phyloP scores from a whole-genome alignment of 2,888 invertebrate genomes.

The Iselma pallidipennis region DNA sequence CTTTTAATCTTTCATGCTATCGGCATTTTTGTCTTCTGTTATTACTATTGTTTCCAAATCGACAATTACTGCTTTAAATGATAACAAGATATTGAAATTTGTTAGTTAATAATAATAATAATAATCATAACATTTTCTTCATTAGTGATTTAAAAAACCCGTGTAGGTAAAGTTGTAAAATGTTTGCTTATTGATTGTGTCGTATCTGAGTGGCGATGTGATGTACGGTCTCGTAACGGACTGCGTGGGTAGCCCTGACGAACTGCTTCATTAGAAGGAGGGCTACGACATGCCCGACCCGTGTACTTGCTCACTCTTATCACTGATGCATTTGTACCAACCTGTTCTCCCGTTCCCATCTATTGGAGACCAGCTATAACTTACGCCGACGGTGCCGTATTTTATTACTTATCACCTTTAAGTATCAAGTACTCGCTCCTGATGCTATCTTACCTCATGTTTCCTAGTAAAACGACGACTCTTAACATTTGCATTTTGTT shows the following conservation, averaged over 20 bases:
- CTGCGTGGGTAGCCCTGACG: conserved; percentile 50
- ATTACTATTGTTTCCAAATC: conserved; percentile 42
- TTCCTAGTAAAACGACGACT: conserved; percentile 35
- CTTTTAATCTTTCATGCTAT: conserved; percentile 44
- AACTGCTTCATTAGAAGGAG: conserved; percentile 56
- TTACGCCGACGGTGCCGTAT: conserved; percentile 39
- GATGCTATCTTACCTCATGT: conserved; percentile 41
- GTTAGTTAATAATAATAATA: conserved; percentile 1
- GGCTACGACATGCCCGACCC: conserved; percentile 51
- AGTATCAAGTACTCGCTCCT: conserved; percentile 41
- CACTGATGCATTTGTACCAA: conserved; percentile 53
- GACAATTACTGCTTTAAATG: conserved; percentile 22
- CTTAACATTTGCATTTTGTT: conserved; percentile 44
- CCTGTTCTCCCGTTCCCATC: conserved; percentile 42
- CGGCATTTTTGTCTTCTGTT: conserved; percentile 43
- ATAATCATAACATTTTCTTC: too few relatives aligned
- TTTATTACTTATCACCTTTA: conserved; percentile 44
- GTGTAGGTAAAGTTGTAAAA: neutral
- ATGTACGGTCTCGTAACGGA: conserved; percentile 39
- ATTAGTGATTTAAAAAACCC: too few relatives aligned
- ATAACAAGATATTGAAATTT: conserved; percentile 9
- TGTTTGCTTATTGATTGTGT: conserved; percentile 3
- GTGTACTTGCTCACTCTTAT: conserved; percentile 53
- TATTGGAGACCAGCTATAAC: conserved; percentile 38
- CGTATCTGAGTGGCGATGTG: conserved; percentile 43